Base-by-base conservation (phyloP, 2,888 invertebrate genomes). In the Isotomurus palustris region DNA sequence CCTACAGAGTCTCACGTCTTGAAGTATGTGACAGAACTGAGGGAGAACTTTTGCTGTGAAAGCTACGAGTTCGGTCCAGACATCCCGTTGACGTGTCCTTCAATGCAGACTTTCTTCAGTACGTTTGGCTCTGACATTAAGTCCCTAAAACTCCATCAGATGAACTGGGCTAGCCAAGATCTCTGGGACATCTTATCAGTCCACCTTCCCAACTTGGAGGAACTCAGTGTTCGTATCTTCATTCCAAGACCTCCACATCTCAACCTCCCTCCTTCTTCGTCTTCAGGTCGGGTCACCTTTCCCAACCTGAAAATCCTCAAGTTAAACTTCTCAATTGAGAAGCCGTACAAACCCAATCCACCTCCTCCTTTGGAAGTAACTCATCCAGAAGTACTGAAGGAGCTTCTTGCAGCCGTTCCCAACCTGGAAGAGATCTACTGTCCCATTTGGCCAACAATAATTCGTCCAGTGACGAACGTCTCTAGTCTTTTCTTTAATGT, bases 401-500 rank as follows among this genome's bases (percentile, higher is more conserved):
- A 65, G 32, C 36, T 65, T 12, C 57, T 65, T 45, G 52, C 53
- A 45, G 59, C 62, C 10, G 50, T 65, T 12, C 64, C 64, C 6
- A 53, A 59, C 29, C 51, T 65, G 32, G 62, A 60, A 19, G 53
- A 56, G 32, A 43, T 65, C 17, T 48, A 57, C 25, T 62, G 64
- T 55, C 64, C 64, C 8, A 65, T 57, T 44, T 65, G 64, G 64
- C 64, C 64, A 2, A 60, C 60, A 3, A 44, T 59, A 25, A 55
- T 65, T 43, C 55, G 51, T 19, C 64, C 64, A 6, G 54, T 45
- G 12, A 57, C 53, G n/a, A 61, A 54, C 25, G 64, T 65, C 28
- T 53, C 57, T 40, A 57, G 53, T 14, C 25, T 65, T 3, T 59
- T 65, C 10, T 65, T 59, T 44, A 65, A 65, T 32, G 55, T 53